These are phyloP conservation scores for Drosophila nannoptera DNA, from an alignment of 1,140 invertebrate species.

Conservation along the genomic window DNA sequence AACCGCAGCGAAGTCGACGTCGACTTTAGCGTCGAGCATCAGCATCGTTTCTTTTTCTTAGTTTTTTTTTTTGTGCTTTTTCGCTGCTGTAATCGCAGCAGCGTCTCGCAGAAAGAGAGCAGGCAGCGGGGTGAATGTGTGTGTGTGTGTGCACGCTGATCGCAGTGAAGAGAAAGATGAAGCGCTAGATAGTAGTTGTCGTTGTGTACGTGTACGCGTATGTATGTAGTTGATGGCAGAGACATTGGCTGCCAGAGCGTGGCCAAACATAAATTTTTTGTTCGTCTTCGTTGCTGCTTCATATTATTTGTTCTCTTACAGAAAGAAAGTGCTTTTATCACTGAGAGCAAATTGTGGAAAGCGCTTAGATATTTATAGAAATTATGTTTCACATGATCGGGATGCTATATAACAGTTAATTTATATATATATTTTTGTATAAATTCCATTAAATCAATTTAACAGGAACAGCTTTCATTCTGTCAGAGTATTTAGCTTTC, in stretches of 20 bases:
- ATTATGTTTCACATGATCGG: background rate
- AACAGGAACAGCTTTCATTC: too few relatives aligned
- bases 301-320: constrained; percentile 14
- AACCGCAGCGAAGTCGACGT: background rate
- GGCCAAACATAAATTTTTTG: constrained; percentile 68
- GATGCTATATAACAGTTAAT: background rate
- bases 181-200: background rate
- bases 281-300: constrained; percentile 29
- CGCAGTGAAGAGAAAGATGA: constrained; percentile 11
- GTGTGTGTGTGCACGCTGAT: constrained; percentile 1
- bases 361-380: background rate
- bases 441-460: too few relatives aligned
- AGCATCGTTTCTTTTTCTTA: constrained; percentile 21
- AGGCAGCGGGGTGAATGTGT: too few relatives aligned
- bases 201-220: background rate
- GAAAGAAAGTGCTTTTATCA: too few relatives aligned
- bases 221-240: constrained; percentile 24
- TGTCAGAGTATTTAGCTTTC: constrained; percentile 5
- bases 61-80: constrained; percentile 20
- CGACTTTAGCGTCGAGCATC: constrained; percentile 12
- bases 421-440: too few relatives aligned
- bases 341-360: background rate
- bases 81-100: constrained; percentile 22
- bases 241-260: constrained; percentile 53
- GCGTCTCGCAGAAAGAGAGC: background rate